Evolutionary conservation across 2,797 vertebrate species (phyloP).

Genomic region (Carapus acus): DNA sequence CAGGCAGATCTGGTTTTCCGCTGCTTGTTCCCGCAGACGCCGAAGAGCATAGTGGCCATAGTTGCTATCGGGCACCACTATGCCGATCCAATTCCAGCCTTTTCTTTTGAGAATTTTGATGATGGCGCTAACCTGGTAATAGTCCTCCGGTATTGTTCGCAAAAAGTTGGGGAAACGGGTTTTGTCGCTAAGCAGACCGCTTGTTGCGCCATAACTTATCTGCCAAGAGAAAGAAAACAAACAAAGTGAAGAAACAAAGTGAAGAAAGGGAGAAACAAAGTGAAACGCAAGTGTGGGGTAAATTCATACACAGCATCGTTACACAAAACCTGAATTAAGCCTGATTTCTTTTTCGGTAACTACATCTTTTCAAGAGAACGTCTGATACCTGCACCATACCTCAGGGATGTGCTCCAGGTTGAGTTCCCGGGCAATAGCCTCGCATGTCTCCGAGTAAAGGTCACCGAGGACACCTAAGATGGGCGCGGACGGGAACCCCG

Average conservation of each 20-base stretch:
- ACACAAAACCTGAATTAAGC: too few species aligned
- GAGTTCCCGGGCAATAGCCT: conserved; percentile 75
- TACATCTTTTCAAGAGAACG: conserved; percentile 1
- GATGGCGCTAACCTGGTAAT: conserved; percentile 27
- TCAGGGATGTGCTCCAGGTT: conserved; percentile 78
- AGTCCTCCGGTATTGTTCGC: conserved; percentile 37
- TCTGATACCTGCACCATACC: conserved; percentile 63
- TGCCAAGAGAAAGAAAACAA: conserved; percentile 8
- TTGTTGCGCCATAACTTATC: conserved; percentile 37
- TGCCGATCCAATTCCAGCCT: conserved; percentile 76
- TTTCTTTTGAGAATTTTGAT: conserved; percentile 8
- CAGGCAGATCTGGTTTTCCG: conserved; percentile 62
- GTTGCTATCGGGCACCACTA: conserved; percentile 79
- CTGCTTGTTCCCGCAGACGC: conserved; percentile 67
- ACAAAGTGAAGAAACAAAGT: not conserved
- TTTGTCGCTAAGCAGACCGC: conserved; percentile 35
- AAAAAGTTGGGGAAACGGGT: conserved; percentile 35
- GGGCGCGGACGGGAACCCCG: conserved; percentile 43
- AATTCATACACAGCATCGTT: too few species aligned
- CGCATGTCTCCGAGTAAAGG: conserved; percentile 76
- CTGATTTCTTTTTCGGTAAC: too few species aligned
- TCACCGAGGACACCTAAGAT: conserved; percentile 74
- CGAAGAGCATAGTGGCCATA: conserved; percentile 72
- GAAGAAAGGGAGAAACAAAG: not conserved
- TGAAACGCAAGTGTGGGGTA: conserved; percentile 20